These are phyloP conservation scores for Apocheima hispidaria DNA, from an alignment of 2,888 invertebrate genomes.

Conservation along the genomic window DNA sequence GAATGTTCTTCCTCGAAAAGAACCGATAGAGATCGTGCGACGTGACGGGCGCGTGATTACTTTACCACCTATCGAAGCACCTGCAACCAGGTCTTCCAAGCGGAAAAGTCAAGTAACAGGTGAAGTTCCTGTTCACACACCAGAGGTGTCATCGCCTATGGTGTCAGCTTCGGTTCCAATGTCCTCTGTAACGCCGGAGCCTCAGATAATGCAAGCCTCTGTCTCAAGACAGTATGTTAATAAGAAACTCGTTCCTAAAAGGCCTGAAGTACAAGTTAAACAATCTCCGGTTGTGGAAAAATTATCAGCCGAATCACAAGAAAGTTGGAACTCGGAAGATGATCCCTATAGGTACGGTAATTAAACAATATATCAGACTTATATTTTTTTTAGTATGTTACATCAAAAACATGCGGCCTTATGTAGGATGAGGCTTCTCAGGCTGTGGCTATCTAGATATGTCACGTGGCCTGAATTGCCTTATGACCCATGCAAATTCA, in stretches of 20 bases:
- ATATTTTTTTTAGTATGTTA: neutral
- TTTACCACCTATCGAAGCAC: constrained; percentile 93
- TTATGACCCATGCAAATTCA: too few species aligned
- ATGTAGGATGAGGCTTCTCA: too few species aligned
- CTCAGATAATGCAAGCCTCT: constrained; percentile 52
- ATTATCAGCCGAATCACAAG: constrained; percentile 86
- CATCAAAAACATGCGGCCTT: too few species aligned
- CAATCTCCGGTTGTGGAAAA: constrained; percentile 62
- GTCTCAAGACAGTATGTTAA: constrained; percentile 75
- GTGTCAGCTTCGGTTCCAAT: constrained; percentile 54
- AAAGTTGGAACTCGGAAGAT: constrained; percentile 93
- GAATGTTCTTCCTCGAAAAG: constrained; percentile 69
- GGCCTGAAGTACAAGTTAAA: constrained; percentile 55
- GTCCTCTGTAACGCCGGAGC: constrained; percentile 62
- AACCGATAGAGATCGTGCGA: constrained; percentile 90
- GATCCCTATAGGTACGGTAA: constrained; percentile 90
- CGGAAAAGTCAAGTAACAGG: constrained; percentile 80
- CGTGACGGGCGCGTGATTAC: constrained; percentile 92
- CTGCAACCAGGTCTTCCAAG: constrained; percentile 92
- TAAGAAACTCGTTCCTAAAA: constrained; percentile 68
- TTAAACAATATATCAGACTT: neutral
- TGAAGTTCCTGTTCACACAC: constrained; percentile 52
- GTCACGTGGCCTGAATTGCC: too few species aligned
- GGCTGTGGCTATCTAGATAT: too few species aligned
- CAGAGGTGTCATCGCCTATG: constrained; percentile 45